Evolutionary conservation across 2,113 vertebrate genomes (phyloP).

Genomic region (Microtus pennsylvanicus): DNA sequence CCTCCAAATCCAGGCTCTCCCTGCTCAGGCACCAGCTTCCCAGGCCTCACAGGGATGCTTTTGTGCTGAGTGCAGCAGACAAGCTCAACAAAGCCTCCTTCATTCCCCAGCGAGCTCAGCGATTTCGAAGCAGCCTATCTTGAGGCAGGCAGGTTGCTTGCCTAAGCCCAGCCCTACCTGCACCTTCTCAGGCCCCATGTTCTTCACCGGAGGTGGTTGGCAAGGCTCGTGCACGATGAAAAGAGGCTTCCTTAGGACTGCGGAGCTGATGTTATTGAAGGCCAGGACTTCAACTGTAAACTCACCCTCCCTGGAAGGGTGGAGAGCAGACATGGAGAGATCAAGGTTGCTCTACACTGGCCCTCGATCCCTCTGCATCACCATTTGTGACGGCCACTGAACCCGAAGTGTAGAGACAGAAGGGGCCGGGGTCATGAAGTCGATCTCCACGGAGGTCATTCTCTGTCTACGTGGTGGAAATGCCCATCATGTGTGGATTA

Average conservation of each 20-base stretch:
- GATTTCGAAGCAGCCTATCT: neutral
- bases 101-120: neutral
- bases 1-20: no score
- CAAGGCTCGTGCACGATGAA: slow-evolving; percentile 88
- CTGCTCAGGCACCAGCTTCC: neutral
- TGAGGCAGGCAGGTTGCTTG: no score
- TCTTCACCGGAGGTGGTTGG: slow-evolving; percentile 90
- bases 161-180: slow-evolving; percentile 84
- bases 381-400: neutral
- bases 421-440: accelerated
- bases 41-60: neutral
- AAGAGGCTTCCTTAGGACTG: slow-evolving; percentile 85
- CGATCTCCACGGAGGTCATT: neutral
- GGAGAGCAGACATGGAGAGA: neutral
- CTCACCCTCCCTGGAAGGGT: slow-evolving; percentile 86
- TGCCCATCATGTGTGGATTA: accelerated
- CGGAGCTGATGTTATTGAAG: slow-evolving; percentile 89
- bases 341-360: accelerated
- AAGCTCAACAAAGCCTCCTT: neutral
- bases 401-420: no score
- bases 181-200: slow-evolving; percentile 88
- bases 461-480: accelerated
- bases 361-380: no score
- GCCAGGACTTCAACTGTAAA: slow-evolving; percentile 86
- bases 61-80: neutral